Base-by-base conservation (phyloP, 1,140 invertebrate species). In the Onthophagus taurus region DNA sequence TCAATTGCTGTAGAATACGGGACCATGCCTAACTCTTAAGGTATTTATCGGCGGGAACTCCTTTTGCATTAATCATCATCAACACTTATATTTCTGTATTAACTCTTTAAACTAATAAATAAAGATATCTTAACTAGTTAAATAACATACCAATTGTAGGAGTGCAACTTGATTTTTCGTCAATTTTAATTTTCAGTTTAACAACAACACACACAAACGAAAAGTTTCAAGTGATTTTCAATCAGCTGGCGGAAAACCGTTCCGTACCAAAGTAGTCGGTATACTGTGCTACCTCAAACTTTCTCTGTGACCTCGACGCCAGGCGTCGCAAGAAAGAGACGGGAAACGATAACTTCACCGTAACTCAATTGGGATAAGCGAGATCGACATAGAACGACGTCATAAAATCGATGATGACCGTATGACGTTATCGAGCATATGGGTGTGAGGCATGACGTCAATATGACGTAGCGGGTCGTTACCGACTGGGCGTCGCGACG, bases 281-380 rank as follows among this genome's bases (percentile, higher is more conserved):
- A 37, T 34, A 26, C 26, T 18, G 41, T 47, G 55, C 55, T 57
- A 53, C 50, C 52, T 48, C 53, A 57, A 55, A 59, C 58, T 60
- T 60, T 60, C 58, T 51, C 56, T 52, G 45, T 58, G 55, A 59
- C 55, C 55, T 60, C 55, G 54, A 50, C 48, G 51, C 50, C 47
- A 14, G 26, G 54, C 55, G 48, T 42, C 43, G 45, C 36, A 44
- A 41, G 38, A 57, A 24, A 38, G 26, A 48, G 50, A 58, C 18
- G 14, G 20, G 23, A 39, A 24, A 39, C n/a, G n/a, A n/a, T n/a
- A n/a, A n/a, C n/a, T 39, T 12, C 26, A 20, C 21, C 19, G 9
- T 13, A 38, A 43, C 19, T 30, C n/a, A n/a, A n/a, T n/a, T n/a
- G 7, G 42, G 14, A 34, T n/a, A 24, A n/a, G 13, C 16, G 6